A percentile compares a stretch with the other conserved stretches of the same genome.
Evolutionary conservation across 1,140 invertebrate genomes (phyloP).

Genomic region (Plodia interpunctella): DNA sequence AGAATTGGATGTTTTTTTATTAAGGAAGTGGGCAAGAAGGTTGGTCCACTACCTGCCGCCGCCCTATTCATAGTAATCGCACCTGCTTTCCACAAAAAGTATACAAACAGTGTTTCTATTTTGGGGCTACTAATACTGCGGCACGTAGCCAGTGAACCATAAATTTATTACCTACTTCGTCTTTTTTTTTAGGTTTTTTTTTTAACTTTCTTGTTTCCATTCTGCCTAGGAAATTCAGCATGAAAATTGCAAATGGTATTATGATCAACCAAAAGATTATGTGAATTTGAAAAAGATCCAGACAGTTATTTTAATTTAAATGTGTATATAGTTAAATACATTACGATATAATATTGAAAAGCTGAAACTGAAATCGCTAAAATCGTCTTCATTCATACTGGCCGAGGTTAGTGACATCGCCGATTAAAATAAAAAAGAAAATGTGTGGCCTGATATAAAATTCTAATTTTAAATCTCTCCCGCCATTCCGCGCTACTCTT

Average conservation of each 20-base stretch:
- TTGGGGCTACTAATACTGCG: conserved; percentile 23
- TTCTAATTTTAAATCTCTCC: conserved; percentile 68
- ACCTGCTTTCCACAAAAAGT: conserved; percentile 65
- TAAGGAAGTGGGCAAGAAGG: conserved; percentile 52
- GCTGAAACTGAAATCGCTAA: background rate
- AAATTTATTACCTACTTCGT: conserved; percentile 38
- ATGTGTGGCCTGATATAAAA: conserved; percentile 53
- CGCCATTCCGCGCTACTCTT: conserved; percentile 41
- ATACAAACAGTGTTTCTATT: conserved; percentile 60
- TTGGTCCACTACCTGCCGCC: conserved; percentile 52
- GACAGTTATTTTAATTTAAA: too few relatives aligned
- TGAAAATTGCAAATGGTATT: too few relatives aligned
- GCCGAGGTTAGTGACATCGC: conserved; percentile 43
- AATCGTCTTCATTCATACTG: conserved; percentile 36
- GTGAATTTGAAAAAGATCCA: too few relatives aligned
- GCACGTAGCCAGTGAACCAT: conserved; percentile 34
- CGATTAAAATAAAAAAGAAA: conserved; percentile 32
- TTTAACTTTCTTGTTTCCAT: too few relatives aligned
- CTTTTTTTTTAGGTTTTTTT: background rate
- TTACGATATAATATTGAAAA: background rate
- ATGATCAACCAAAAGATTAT: too few relatives aligned
- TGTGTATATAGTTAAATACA: too few relatives aligned
- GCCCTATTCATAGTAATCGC: conserved; percentile 27
- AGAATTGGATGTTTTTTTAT: conserved; percentile 37
- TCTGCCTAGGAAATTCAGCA: background rate